Evolutionary conservation across 2,797 vertebrate genomes (phyloP).

Genomic region (Valencia hispanica): DNA sequence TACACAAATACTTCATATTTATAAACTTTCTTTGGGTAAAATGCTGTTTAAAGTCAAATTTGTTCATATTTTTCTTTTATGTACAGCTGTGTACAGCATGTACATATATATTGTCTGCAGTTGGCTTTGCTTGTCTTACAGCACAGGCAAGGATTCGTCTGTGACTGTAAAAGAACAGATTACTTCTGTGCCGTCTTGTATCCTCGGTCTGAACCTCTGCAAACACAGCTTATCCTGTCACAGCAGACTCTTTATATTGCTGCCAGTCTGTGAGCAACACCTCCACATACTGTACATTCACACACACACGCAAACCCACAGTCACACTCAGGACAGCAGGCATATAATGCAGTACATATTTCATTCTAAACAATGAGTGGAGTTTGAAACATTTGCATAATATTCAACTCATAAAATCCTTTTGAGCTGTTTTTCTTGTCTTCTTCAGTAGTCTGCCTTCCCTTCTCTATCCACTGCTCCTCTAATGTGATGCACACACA

Average conservation of each 20-base stretch:
- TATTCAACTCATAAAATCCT: conserved; percentile 25
- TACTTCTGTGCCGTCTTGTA: conserved; percentile 49
- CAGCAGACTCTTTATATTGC: conserved; percentile 47
- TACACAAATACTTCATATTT: background rate
- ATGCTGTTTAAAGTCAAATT: background rate
- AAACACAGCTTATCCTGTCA: conserved; percentile 66
- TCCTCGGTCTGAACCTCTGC: conserved; percentile 49
- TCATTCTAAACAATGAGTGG: conserved; percentile 18
- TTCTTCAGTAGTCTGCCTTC: conserved; percentile 9
- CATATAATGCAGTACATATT: background rate
- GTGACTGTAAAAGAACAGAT: conserved; percentile 51
- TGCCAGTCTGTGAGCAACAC: conserved; percentile 32
- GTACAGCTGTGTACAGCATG: background rate
- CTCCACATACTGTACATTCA: conserved; percentile 8
- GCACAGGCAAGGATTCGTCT: conserved; percentile 36
- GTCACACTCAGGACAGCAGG: conserved; percentile 8
- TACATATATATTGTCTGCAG: background rate
- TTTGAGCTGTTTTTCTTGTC: conserved; percentile 13
- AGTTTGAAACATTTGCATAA: conserved; percentile 48
- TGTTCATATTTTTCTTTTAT: background rate
- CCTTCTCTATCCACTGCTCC: conserved; percentile 14
- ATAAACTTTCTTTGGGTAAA: background rate
- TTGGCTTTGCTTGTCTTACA: background rate
- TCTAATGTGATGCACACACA: conserved; percentile 26
- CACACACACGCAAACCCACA: conserved; percentile 20